These are phyloP conservation scores for Drosophila seguyi DNA, from an alignment of 1,140 invertebrate species.

Conservation along the genomic window DNA sequence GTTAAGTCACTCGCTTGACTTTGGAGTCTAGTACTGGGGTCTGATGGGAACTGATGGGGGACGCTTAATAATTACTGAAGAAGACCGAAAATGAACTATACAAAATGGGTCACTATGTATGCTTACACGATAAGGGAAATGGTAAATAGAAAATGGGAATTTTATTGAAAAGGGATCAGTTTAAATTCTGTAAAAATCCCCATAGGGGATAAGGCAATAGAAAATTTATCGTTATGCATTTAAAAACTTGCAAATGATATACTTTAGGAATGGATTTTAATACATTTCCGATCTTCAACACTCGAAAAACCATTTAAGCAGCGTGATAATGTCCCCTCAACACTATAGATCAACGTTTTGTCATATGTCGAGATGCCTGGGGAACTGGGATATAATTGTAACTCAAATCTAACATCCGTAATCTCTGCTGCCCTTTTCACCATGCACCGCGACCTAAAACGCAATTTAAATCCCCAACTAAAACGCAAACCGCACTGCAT, in stretches of 20 bases:
- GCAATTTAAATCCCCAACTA: slow-evolving; percentile 36
- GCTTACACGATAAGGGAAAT: slow-evolving; percentile 14
- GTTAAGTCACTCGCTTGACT: slow-evolving; percentile 74
- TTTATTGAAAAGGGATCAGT: neutral
- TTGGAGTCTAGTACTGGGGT: slow-evolving; percentile 30
- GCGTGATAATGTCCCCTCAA: neutral
- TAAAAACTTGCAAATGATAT: neutral
- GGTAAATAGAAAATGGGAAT: neutral
- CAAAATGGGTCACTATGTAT: slow-evolving; percentile 65
- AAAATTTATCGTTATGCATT: neutral
- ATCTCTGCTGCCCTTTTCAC: slow-evolving; percentile 40
- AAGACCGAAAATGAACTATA: slow-evolving; percentile 43
- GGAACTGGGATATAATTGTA: neutral
- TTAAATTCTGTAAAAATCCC: neutral
- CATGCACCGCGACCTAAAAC: slow-evolving; percentile 19
- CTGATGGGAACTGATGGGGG: slow-evolving; percentile 24
- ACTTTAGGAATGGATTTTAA: too few relatives aligned
- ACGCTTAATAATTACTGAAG: slow-evolving; percentile 58
- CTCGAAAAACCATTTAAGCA: slow-evolving; percentile 12
- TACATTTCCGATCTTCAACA: too few relatives aligned
- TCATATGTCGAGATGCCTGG: slow-evolving; percentile 23
- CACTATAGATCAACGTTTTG: slow-evolving; percentile 19
- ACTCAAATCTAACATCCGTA: slow-evolving; percentile 43
- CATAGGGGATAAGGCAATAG: too few relatives aligned
- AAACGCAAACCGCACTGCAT: slow-evolving; percentile 41